phyloP scores from a whole-genome alignment of 2,797 vertebrate genomes.

The Oophaga sylvatica region DNA sequence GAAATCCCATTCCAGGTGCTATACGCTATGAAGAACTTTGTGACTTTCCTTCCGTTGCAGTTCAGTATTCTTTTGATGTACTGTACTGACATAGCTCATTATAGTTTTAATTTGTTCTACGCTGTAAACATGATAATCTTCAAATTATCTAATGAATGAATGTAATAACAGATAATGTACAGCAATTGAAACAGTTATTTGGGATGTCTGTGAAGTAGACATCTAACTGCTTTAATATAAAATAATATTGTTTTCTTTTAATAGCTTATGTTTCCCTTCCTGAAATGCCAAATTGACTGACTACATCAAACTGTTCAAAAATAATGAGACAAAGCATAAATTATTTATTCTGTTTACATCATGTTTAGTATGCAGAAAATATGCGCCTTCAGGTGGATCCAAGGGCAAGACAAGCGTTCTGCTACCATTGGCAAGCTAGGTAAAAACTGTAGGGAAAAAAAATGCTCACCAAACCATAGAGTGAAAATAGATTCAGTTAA shows the following conservation, averaged over 20 bases:
- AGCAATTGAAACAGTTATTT: conserved; percentile 9
- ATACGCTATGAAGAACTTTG: conserved; percentile 31
- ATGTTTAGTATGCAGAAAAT: not conserved
- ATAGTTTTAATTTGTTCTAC: conserved; percentile 56
- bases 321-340: not conserved
- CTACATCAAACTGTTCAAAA: not conserved
- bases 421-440: too few species aligned
- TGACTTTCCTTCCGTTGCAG: conserved; percentile 25
- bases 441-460: too few species aligned
- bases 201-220: not conserved
- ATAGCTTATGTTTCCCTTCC: not conserved
- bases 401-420: not conserved
- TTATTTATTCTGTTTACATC: not conserved
- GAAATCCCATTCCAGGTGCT: conserved; percentile 5
- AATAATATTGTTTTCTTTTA: not conserved
- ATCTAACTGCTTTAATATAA: not conserved
- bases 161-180: conserved; percentile 38
- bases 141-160: conserved; percentile 44
- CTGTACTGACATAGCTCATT: conserved; percentile 55
- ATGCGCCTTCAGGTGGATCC: not conserved
- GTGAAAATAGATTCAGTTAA: too few species aligned
- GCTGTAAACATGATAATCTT: conserved; percentile 50
- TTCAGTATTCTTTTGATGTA: conserved; percentile 40
- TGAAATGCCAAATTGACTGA: not conserved
- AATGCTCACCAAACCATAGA: too few species aligned